Percentiles rank a stretch among this genome's conserved stretches.
Conservation (phyloP, 2,113 vertebrate genomes). For the Eurystomus gularis region DNA sequence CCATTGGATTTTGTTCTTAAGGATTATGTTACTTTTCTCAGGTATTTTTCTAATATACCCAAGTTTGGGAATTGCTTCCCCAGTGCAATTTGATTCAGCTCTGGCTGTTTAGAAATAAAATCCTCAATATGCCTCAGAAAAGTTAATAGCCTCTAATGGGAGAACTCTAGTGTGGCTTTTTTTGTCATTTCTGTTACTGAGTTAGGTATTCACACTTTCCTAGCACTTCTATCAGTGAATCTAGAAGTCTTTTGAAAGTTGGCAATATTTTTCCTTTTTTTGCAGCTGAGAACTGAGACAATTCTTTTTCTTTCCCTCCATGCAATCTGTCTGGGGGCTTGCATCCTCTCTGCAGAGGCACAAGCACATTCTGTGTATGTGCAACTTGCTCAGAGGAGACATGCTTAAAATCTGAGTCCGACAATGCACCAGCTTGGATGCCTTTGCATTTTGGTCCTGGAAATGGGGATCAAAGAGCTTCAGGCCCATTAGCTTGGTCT, state of each 20-base stretch:
- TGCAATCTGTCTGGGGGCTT: neutral
- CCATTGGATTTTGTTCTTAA: neutral
- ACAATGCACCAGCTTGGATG: accelerated
- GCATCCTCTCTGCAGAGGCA: neutral
- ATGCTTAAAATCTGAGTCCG: accelerated
- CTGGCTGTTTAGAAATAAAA: neutral
- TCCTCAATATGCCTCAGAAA: neutral
- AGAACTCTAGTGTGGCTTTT: neutral
- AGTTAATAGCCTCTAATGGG: neutral
- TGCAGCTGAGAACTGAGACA: neutral
- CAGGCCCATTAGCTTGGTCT: neutral
- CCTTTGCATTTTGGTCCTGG: neutral
- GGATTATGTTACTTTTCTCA: neutral
- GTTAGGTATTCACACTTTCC: neutral
- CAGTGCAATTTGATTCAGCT: neutral
- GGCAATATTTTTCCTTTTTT: neutral
- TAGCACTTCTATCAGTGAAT: neutral
- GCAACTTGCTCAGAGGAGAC: neutral
- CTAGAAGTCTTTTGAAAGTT: neutral
- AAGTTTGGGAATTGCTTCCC: neutral
- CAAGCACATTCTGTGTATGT: accelerated
- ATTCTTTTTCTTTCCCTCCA: neutral
- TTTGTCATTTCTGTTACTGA: neutral
- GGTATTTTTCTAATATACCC: neutral
- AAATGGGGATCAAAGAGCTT: neutral